Conservation (phyloP, 2,113 vertebrate species). For the Cathartes aura region DNA sequence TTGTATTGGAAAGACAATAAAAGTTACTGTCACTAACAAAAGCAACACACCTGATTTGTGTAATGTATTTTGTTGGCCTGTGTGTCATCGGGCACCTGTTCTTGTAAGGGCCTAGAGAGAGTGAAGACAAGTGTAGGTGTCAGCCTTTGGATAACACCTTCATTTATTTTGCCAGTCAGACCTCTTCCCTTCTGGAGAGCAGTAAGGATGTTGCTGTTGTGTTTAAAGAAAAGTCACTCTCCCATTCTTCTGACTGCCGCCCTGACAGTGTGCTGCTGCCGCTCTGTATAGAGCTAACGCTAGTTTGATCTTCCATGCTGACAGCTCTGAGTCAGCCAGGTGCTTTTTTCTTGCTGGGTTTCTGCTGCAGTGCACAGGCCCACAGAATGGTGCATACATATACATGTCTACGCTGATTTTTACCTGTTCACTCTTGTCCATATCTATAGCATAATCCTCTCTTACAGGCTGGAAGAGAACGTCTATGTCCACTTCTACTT, state of each 20-base stretch:
- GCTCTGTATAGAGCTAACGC: fast-evolving
- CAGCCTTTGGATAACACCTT: not conserved
- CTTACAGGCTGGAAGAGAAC: not conserved
- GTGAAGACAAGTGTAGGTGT: not conserved
- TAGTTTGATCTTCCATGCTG: not conserved
- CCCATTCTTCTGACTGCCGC: not conserved
- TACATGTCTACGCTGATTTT: not conserved
- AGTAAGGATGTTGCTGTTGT: not conserved
- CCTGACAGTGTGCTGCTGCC: not conserved
- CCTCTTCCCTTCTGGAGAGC: not conserved
- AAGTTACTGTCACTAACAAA: not conserved
- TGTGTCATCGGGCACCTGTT: not conserved
- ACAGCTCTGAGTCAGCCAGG: not conserved
- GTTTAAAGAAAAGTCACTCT: not conserved
- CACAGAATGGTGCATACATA: not conserved
- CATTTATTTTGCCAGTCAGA: not conserved
- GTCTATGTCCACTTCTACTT: not conserved
- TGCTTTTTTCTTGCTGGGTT: not conserved
- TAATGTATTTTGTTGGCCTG: not conserved
- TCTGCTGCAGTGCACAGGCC: not conserved
- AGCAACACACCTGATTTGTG: not conserved
- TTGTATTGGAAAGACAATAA: slow-evolving; percentile 15
- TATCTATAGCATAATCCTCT: not conserved
- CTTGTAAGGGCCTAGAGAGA: not conserved
- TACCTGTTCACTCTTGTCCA: fast-evolving